Evolutionary conservation across 2,888 invertebrate species (phyloP).

Genomic region (Drosophila recens): DNA sequence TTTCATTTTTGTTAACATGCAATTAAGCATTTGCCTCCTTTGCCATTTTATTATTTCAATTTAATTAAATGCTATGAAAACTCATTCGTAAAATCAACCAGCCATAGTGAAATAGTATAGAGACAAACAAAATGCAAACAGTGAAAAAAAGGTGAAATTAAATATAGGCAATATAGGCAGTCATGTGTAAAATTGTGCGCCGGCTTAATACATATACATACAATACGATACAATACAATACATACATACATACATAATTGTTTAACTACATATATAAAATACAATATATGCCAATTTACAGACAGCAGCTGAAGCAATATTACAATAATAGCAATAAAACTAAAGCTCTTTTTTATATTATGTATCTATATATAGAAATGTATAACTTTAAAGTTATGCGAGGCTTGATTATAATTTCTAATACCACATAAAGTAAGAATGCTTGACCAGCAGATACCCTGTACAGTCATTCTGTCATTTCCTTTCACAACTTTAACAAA

Average conservation of each 20-base stretch:
- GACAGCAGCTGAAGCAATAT: constrained; percentile 42
- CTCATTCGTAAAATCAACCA: constrained; percentile 68
- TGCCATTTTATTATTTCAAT: constrained; percentile 60
- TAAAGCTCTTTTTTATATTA: constrained; percentile 25
- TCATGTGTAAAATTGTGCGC: constrained; percentile 81
- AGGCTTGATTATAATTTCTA: constrained; percentile 51
- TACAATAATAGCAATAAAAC: constrained; percentile 50
- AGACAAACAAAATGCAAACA: constrained; percentile 79
- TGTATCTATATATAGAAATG: constrained; percentile 22
- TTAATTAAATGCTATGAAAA: constrained; percentile 75
- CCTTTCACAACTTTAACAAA: neutral
- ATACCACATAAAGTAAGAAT: neutral
- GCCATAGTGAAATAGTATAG: constrained; percentile 81
- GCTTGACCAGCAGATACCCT: constrained; percentile 6
- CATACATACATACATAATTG: constrained; percentile 28
- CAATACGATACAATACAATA: constrained; percentile 24
- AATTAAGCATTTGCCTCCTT: constrained; percentile 61
- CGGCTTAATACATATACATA: constrained; percentile 62
- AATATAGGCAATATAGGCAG: constrained; percentile 79
- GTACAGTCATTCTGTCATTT: neutral
- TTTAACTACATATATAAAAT: constrained; percentile 46
- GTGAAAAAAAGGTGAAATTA: constrained; percentile 79
- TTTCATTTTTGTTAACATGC: constrained; percentile 68
- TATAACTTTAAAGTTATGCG: constrained; percentile 37
- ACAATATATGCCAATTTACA: constrained; percentile 34